These are phyloP conservation scores for Anisognathus igniventris DNA, from an alignment of 2,797 vertebrate species.

Conservation along the genomic window DNA sequence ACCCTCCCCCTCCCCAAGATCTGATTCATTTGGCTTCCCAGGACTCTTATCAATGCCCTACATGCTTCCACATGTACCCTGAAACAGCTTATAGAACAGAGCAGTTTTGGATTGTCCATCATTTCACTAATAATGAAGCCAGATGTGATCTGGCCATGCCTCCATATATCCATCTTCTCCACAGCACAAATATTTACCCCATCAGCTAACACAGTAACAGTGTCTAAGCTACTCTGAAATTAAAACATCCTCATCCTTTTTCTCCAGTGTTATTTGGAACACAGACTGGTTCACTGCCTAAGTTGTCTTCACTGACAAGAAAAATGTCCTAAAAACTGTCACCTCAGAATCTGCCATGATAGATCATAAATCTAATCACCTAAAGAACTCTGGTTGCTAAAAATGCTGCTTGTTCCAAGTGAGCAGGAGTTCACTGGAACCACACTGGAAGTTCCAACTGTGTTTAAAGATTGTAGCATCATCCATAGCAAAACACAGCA, in stretches of 20 bases:
- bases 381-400: background rate
- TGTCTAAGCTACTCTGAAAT: background rate
- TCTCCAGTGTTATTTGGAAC: background rate
- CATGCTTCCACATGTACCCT: background rate
- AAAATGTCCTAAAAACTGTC: background rate
- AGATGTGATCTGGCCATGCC: background rate
- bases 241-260: background rate
- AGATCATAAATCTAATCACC: background rate
- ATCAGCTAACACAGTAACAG: background rate
- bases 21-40: background rate
- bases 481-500: background rate
- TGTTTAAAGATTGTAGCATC: background rate
- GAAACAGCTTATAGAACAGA: background rate
- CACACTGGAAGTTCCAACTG: background rate
- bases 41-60: background rate
- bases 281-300: background rate
- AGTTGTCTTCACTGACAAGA: background rate
- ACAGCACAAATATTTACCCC: background rate
- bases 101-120: background rate
- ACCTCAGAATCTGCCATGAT: background rate
- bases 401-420: background rate
- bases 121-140: background rate
- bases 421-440: background rate
- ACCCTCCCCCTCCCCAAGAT: accelerated
- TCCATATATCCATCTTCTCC: background rate